Evolutionary conservation across 2,888 invertebrate genomes (phyloP), one percentile per base, ranked within the genome.

Genomic region (Bedellia somnulentella): DNA sequence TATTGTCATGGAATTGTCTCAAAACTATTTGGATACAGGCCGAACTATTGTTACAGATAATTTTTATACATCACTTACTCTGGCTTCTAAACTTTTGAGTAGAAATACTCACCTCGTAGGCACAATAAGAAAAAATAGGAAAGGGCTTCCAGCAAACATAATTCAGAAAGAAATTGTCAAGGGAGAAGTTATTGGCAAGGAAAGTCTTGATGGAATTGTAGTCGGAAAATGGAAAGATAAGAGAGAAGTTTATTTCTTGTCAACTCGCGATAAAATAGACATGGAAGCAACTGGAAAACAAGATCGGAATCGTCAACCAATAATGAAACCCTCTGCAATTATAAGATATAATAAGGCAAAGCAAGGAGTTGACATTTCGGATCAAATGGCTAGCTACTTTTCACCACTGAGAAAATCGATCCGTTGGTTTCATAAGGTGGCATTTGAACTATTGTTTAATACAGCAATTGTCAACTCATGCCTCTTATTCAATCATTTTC

Each of bases 161-260:
- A 34, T 44, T 11, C 39, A 40, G 27, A 36, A 38, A 16, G 51
- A 53, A 42, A 37, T 56, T 15, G 35, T 50, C 39, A 14, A n/a
- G 33, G 45, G 46, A 4, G 40, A 45, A 33, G 32, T 21, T 1
- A 32, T 40, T 4, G 44, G 44, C 8, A 29, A 26, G 25, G n/a
- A 26, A 1, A 12, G n/a, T 8, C 8, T 15, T 3, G 5, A 11
- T 9, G 26, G 26, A 10, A 26, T 26, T 2, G 3, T 2, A 2
- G 26, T 12, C 16, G 30, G 31, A 30, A 43, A 39, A 27, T 48
- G 43, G 40, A 39, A 39, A 29, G 39, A 45, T 28, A 46, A 43
- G 43, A 40, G 37, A 35, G 43, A 38, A 27, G 40, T 42, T 34
- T 41, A 40, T 38, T 40, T 41, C 31, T 40, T 52, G 14, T 49